Conservation (phyloP, 2,888 invertebrate genomes). For the Liposcelis brunnea region DNA sequence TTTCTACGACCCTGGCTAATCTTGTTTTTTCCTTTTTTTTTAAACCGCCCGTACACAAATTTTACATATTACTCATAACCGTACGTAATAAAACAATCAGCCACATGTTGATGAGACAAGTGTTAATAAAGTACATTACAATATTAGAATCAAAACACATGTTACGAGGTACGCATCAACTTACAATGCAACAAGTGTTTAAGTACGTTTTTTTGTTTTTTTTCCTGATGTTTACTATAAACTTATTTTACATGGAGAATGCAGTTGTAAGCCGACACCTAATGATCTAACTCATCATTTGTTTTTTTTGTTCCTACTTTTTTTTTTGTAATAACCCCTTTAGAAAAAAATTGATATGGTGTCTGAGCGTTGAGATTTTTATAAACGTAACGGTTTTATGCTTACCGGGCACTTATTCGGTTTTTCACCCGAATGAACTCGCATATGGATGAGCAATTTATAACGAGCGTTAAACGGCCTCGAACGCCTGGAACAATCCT, state of each 20-base stretch:
- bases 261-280: no score
- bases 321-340: no score
- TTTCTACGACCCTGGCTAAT: background rate
- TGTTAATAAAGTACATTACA: background rate
- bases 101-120: background rate
- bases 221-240: no score
- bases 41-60: no score
- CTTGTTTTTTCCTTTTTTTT: background rate
- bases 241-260: no score
- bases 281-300: no score
- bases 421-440: slow-evolving; percentile 95
- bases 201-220: background rate
- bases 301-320: no score
- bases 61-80: no score
- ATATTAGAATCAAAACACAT: slow-evolving; percentile 4
- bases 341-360: no score
- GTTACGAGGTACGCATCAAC: slow-evolving; percentile 3
- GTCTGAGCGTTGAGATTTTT: no score
- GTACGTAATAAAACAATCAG: background rate
- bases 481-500: slow-evolving; percentile 71
- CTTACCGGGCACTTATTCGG: slow-evolving; percentile 95
- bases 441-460: slow-evolving; percentile 91
- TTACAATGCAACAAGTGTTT: background rate
- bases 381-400: no score
- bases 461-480: slow-evolving; percentile 95